These are phyloP conservation scores for Rhabdomys pumilio DNA, from an alignment of 2,797 vertebrate genomes.

Conservation along the genomic window DNA sequence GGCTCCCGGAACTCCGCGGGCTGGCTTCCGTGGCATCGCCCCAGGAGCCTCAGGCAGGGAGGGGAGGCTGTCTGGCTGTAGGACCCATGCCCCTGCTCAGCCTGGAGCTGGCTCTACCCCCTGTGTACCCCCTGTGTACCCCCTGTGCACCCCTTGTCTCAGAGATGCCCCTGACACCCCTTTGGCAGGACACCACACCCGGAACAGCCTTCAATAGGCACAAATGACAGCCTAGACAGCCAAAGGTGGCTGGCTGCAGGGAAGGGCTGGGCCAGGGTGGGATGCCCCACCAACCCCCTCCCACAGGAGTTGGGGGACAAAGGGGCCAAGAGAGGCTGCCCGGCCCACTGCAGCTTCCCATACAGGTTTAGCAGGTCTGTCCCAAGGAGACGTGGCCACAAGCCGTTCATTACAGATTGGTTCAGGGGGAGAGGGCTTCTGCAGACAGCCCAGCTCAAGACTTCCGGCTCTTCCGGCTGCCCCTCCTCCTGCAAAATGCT, in stretches of 20 bases:
- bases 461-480: background rate
- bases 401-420: constrained; percentile 80
- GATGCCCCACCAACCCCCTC: background rate
- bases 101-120: background rate
- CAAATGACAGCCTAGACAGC: background rate
- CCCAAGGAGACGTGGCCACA: background rate
- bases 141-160: background rate
- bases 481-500: fast-evolving
- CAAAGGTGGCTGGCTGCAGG: background rate
- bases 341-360: constrained; percentile 30
- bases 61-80: background rate
- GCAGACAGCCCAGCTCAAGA: background rate
- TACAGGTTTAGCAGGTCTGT: constrained; percentile 77
- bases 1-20: background rate
- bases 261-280: background rate
- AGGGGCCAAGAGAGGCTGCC: constrained; percentile 33
- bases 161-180: background rate
- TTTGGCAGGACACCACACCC: background rate
- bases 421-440: constrained; percentile 67
- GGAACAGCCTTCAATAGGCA: background rate
- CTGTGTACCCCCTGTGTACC: too few relatives aligned
- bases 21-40: background rate
- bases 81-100: background rate
- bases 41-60: background rate
- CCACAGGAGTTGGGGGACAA: background rate